Percentiles rank a stretch among this genome's conserved stretches.
Evolutionary conservation across 2,888 invertebrate species (phyloP).

Genomic region (Lathronympha strigana): DNA sequence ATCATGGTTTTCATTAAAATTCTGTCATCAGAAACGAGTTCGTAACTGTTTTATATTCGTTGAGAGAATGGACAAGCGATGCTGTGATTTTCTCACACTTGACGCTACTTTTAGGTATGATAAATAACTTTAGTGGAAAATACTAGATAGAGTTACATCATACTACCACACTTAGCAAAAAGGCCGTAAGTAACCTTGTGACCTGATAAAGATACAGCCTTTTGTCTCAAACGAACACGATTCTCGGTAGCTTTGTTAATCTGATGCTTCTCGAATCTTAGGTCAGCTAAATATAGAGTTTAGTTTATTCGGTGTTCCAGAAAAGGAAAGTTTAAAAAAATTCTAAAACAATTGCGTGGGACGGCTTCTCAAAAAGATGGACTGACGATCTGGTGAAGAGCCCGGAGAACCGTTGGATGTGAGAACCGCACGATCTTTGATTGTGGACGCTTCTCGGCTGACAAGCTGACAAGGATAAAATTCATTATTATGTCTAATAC

Average conservation of each 20-base stretch:
- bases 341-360: no score
- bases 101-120: constrained; percentile 1
- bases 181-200: neutral
- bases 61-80: neutral
- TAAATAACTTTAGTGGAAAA: constrained; percentile 11
- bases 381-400: no score
- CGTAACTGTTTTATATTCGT: constrained; percentile 8
- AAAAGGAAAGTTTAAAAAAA: no score
- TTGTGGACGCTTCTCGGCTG: no score
- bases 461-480: no score
- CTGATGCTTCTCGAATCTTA: neutral
- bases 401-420: no score
- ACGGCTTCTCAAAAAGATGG: no score
- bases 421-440: no score
- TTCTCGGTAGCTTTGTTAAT: constrained; percentile 15
- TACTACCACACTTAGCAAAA: neutral
- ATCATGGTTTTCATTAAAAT: constrained; percentile 27
- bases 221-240: neutral
- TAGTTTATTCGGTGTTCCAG: no score
- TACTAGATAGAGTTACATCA: constrained; percentile 10
- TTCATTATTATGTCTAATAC: no score
- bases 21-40: constrained; percentile 34
- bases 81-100: constrained; percentile 13
- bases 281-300: constrained; percentile 1
- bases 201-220: neutral